A percentile compares a stretch with the other conserved stretches of the same genome.
These are phyloP conservation scores for Condylura cristata DNA, from an alignment of 2,113 vertebrate genomes.

Conservation along the genomic window DNA sequence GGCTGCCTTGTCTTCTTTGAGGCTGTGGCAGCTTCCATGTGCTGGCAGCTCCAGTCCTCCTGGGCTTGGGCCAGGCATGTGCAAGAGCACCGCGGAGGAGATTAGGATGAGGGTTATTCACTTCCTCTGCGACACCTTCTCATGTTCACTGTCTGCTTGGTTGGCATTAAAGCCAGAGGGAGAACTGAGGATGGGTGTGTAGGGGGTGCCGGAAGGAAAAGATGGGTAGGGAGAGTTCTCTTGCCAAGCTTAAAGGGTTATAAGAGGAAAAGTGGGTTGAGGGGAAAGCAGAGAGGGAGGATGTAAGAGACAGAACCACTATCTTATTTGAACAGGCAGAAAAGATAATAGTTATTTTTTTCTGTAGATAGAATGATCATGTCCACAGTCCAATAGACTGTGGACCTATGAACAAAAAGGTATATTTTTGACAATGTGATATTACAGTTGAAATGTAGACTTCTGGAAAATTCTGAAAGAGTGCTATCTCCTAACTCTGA, in stretches of 20 bases:
- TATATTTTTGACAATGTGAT: not conserved
- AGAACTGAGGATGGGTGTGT: not conserved
- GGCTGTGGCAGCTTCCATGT: not conserved
- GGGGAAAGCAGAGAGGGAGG: not conserved
- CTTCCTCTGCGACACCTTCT: constrained; percentile 52
- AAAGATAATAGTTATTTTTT: constrained; percentile 24
- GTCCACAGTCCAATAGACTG: not conserved
- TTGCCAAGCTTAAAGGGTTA: constrained; percentile 24
- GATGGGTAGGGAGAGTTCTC: constrained; percentile 6
- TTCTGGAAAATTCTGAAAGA: not conserved
- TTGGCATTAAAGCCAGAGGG: constrained; percentile 27
- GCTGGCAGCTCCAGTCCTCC: not conserved
- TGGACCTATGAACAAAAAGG: not conserved
- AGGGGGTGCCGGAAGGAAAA: constrained; percentile 42
- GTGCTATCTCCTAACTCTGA: not conserved
- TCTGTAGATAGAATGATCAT: not conserved
- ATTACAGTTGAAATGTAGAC: not conserved
- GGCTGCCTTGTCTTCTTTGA: not conserved
- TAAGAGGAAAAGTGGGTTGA: constrained; percentile 40
- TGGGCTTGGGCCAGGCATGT: constrained; percentile 40
- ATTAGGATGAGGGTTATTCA: constrained; percentile 64
- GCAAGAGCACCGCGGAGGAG: not conserved
- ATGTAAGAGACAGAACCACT: not conserved
- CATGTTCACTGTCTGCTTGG: constrained; percentile 25
- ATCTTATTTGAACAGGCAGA: not conserved